These are phyloP conservation scores for Erithacus rubecula DNA, from an alignment of 2,797 vertebrate species.

Conservation along the genomic window DNA sequence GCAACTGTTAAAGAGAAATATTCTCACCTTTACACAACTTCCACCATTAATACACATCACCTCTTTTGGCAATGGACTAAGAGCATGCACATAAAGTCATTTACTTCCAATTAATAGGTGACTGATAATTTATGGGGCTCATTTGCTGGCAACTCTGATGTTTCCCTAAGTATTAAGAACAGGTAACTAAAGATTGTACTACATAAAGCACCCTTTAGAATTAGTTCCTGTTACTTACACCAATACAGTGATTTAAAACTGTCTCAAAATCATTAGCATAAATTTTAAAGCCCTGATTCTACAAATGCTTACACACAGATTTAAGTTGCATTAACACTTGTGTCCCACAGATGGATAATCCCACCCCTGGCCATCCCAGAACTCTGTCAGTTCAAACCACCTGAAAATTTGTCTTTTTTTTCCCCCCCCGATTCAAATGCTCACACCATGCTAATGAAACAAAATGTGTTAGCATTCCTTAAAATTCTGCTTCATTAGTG, in stretches of 20 bases:
- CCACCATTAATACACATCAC: neutral
- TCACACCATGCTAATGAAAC: neutral
- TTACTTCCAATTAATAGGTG: neutral
- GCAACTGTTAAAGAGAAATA: neutral
- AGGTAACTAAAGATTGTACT: neutral
- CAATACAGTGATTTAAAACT: neutral
- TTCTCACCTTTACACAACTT: neutral
- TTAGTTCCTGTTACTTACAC: neutral
- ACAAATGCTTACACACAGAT: neutral
- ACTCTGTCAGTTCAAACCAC: neutral
- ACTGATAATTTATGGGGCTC: neutral
- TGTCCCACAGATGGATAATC: neutral
- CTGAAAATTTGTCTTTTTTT: neutral
- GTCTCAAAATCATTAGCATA: neutral
- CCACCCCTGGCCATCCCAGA: neutral
- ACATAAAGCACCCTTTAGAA: neutral
- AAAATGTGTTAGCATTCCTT: neutral
- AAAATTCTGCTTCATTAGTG: neutral
- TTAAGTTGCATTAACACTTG: neutral
- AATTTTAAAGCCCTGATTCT: neutral
- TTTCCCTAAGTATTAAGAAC: neutral
- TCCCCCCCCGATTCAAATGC: accelerated
- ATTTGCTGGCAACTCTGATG: neutral
- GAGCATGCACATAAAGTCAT: neutral
- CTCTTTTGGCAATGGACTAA: neutral